phyloP scores from a whole-genome alignment of 2,888 invertebrate genomes.

The Lochmaea capreae region DNA sequence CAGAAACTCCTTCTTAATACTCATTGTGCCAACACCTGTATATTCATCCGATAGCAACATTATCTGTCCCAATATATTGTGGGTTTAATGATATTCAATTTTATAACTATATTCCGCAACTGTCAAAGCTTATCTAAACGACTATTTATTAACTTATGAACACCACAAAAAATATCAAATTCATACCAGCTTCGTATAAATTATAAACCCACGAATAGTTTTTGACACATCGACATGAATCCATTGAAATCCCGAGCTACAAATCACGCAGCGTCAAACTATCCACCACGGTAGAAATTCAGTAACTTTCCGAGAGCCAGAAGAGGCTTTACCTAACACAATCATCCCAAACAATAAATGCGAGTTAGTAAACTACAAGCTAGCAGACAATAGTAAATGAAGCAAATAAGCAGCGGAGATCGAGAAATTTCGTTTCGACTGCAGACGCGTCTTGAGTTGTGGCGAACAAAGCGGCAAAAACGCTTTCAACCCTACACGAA shows the following conservation, averaged over 20 bases:
- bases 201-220: slow-evolving; percentile 9
- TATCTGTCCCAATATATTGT: no score
- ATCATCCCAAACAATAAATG: slow-evolving; percentile 47
- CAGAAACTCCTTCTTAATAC: no score
- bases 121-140: background rate
- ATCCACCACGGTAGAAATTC: slow-evolving; percentile 24
- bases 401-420: slow-evolving; percentile 47
- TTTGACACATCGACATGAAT: slow-evolving; percentile 28
- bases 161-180: background rate
- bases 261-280: slow-evolving; percentile 21
- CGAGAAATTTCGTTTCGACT: slow-evolving; percentile 25
- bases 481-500: slow-evolving; percentile 56
- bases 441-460: slow-evolving; percentile 37
- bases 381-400: slow-evolving; percentile 51
- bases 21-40: no score
- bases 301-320: slow-evolving; percentile 26
- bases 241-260: slow-evolving; percentile 14
- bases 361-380: slow-evolving; percentile 49
- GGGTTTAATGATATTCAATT: no score
- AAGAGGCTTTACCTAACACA: slow-evolving; percentile 37
- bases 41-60: no score
- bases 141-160: background rate
- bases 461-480: slow-evolving; percentile 53
- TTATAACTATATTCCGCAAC: no score
- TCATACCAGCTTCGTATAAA: slow-evolving; percentile 1